These are phyloP conservation scores for Brachyhypopomus gauderio DNA, from an alignment of 2,113 vertebrate genomes.

Conservation along the genomic window DNA sequence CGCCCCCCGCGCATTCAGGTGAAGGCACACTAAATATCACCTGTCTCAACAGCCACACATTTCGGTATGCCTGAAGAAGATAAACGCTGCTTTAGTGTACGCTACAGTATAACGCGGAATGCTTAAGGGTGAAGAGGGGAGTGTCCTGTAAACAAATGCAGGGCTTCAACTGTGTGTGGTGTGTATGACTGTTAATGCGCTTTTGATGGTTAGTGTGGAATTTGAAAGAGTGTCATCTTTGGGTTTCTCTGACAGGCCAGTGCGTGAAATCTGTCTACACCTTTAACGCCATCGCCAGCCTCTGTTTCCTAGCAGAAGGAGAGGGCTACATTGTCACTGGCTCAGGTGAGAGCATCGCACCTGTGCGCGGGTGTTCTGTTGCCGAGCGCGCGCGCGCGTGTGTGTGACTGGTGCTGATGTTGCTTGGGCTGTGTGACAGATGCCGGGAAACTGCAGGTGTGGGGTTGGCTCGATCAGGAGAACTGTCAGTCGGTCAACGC, in stretches of 20 bases:
- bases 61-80: too few relatives aligned
- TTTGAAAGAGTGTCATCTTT: not conserved
- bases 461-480: slow-evolving; percentile 76
- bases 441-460: slow-evolving; percentile 80
- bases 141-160: too few relatives aligned
- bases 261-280: slow-evolving; percentile 81
- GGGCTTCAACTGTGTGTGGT: not conserved
- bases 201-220: slow-evolving; percentile 20
- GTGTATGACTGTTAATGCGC: not conserved
- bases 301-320: slow-evolving; percentile 74
- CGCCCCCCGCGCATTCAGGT: too few relatives aligned
- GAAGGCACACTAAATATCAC: too few relatives aligned
- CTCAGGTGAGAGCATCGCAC: slow-evolving; percentile 68
- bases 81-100: too few relatives aligned
- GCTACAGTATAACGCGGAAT: too few relatives aligned
- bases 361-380: not conserved
- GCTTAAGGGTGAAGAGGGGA: too few relatives aligned
- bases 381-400: not conserved
- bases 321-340: slow-evolving; percentile 75
- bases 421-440: slow-evolving; percentile 62
- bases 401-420: slow-evolving; percentile 38
- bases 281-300: slow-evolving; percentile 73
- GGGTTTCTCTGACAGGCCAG: slow-evolving; percentile 65
- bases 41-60: too few relatives aligned
- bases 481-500: slow-evolving; percentile 77